phyloP scores from a whole-genome alignment of 2,888 invertebrate species.

The Perizoma affinitatum region DNA sequence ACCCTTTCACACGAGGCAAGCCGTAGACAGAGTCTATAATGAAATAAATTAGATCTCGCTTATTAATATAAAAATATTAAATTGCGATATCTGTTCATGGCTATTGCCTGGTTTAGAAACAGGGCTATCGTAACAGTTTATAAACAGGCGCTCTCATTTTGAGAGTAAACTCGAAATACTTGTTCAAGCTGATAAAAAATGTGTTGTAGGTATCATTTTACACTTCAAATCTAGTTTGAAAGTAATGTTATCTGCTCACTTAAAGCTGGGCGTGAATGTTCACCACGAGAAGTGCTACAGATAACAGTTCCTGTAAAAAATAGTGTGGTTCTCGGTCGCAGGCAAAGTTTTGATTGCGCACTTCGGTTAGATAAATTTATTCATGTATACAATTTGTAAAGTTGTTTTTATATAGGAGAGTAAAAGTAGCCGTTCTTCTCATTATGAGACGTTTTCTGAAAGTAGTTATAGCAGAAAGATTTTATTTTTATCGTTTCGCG shows the following conservation, averaged over 20 bases:
- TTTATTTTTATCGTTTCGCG: background rate
- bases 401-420: constrained; percentile 18
- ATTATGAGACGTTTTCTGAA: constrained; percentile 7
- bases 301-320: constrained; percentile 32
- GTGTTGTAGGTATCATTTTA: constrained; percentile 41
- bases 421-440: constrained; percentile 17
- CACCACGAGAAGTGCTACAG: constrained; percentile 20
- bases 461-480: constrained; percentile 2
- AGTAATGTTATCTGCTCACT: constrained; percentile 53
- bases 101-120: too few species aligned
- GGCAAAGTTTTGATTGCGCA: constrained; percentile 37
- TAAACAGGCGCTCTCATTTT: constrained; percentile 24
- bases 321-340: constrained; percentile 25
- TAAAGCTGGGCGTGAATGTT: constrained; percentile 52
- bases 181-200: constrained; percentile 38
- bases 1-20: too few species aligned
- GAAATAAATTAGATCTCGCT: too few species aligned
- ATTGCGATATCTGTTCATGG: too few species aligned
- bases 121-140: too few species aligned
- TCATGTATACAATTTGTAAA: constrained; percentile 33
- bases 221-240: constrained; percentile 46
- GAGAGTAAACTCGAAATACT: constrained; percentile 34
- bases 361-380: constrained; percentile 34
- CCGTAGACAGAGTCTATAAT: too few species aligned
- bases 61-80: too few species aligned